Conservation (phyloP, 2,113 vertebrate genomes). For the Hippocampus mohnikei region DNA sequence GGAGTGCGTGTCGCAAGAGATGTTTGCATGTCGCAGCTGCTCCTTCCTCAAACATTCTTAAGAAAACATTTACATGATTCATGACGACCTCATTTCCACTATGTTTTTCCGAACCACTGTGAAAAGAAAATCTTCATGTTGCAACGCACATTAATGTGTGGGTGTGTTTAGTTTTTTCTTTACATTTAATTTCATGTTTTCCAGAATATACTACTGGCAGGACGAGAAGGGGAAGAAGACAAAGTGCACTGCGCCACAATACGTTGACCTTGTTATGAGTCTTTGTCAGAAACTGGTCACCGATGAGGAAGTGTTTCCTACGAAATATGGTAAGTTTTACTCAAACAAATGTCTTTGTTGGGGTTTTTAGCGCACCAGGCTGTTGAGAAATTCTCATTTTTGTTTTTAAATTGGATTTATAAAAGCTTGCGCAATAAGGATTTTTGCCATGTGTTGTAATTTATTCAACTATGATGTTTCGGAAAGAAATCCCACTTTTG, state of each 20-base stretch:
- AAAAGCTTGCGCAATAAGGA: no score
- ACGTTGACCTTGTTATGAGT: constrained; percentile 98
- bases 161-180: background rate
- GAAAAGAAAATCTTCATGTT: background rate
- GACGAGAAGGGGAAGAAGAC: constrained; percentile 97
- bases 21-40: background rate
- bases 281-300: constrained; percentile 97
- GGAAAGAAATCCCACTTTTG: no score
- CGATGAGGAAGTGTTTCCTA: constrained; percentile 96
- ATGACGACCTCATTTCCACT: background rate
- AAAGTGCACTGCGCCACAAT: constrained; percentile 97
- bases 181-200: background rate
- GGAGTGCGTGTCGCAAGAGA: background rate
- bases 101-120: background rate
- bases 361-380: no score
- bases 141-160: background rate
- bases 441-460: no score
- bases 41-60: constrained; percentile 4
- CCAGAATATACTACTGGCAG: constrained; percentile 98
- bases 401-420: no score
- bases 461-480: no score
- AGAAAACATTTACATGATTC: constrained; percentile 5
- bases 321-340: constrained; percentile 92
- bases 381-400: no score
- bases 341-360: no score